phyloP scores from a whole-genome alignment of 2,113 vertebrate genomes.

The Phalacrocorax aristotelis region DNA sequence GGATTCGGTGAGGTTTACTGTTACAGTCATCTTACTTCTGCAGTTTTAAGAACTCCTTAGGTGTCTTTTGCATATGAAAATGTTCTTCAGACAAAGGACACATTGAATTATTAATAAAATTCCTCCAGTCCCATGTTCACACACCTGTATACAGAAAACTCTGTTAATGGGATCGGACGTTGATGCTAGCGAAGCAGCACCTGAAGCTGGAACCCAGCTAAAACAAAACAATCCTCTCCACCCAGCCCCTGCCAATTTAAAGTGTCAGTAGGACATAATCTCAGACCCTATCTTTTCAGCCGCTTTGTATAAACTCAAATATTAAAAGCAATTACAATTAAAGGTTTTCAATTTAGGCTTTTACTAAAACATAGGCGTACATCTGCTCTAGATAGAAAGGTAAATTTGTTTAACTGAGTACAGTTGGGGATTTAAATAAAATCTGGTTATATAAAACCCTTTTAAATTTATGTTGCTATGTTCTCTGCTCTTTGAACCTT shows the following conservation, averaged over 20 bases:
- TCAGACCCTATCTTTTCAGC: not conserved
- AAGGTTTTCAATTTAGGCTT: constrained; percentile 18
- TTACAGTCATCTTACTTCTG: not conserved
- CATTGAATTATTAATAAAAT: not conserved
- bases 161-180: not conserved
- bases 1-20: not conserved
- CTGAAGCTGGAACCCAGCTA: not conserved
- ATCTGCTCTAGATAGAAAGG: constrained; percentile 8
- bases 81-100: not conserved
- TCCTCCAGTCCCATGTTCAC: not conserved
- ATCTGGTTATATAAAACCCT: constrained; percentile 31
- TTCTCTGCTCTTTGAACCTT: constrained; percentile 15
- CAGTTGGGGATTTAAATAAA: constrained; percentile 56
- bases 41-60: not conserved
- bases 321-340: constrained; percentile 47
- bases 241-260: not conserved
- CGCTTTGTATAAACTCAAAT: constrained; percentile 14
- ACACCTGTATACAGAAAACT: not conserved
- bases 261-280: not conserved
- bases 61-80: not conserved
- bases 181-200: not conserved
- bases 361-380: constrained; percentile 24
- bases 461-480: constrained; percentile 41
- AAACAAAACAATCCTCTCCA: not conserved
- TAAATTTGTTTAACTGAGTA: constrained; percentile 55